Evolutionary conservation across 1,140 invertebrate genomes (phyloP).

Genomic region (Drosophila orena): DNA sequence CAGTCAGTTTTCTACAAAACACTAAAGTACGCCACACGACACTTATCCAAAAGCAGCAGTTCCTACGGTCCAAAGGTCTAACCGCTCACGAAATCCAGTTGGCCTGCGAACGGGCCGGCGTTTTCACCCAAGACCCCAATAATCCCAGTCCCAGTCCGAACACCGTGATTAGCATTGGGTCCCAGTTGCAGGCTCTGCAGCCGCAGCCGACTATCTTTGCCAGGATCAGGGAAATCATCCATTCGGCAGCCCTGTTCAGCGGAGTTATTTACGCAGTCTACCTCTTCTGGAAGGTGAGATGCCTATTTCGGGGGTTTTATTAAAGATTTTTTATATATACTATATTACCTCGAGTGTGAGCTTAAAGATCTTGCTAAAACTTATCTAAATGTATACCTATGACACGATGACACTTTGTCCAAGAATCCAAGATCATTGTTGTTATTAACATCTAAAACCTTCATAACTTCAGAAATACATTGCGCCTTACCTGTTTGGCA

Average conservation of each 20-base stretch:
- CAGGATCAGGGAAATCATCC: slow-evolving; percentile 88
- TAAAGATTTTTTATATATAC: neutral
- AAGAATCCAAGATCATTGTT: neutral
- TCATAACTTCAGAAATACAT: slow-evolving; percentile 87
- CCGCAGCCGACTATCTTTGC: slow-evolving; percentile 84
- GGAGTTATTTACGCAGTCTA: slow-evolving; percentile 90
- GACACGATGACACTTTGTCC: too few species aligned
- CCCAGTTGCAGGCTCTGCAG: slow-evolving; percentile 69
- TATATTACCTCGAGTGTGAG: slow-evolving; percentile 1
- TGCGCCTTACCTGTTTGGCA: slow-evolving; percentile 88
- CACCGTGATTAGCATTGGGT: slow-evolving; percentile 80
- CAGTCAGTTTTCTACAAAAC: slow-evolving; percentile 94
- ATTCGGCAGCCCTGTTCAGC: slow-evolving; percentile 89
- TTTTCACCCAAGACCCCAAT: slow-evolving; percentile 83
- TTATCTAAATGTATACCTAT: too few species aligned
- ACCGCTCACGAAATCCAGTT: slow-evolving; percentile 91
- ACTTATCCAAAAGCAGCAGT: slow-evolving; percentile 90
- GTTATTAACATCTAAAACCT: neutral
- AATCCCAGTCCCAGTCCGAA: slow-evolving; percentile 69
- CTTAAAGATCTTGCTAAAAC: slow-evolving; percentile 4
- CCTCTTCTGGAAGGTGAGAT: slow-evolving; percentile 89
- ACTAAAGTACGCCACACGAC: slow-evolving; percentile 91
- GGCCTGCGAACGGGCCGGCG: slow-evolving; percentile 88
- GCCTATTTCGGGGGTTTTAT: too few species aligned
- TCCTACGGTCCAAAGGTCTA: slow-evolving; percentile 92